phyloP scores from a whole-genome alignment of 2,888 invertebrate species.

The Acrobasis repandana region DNA sequence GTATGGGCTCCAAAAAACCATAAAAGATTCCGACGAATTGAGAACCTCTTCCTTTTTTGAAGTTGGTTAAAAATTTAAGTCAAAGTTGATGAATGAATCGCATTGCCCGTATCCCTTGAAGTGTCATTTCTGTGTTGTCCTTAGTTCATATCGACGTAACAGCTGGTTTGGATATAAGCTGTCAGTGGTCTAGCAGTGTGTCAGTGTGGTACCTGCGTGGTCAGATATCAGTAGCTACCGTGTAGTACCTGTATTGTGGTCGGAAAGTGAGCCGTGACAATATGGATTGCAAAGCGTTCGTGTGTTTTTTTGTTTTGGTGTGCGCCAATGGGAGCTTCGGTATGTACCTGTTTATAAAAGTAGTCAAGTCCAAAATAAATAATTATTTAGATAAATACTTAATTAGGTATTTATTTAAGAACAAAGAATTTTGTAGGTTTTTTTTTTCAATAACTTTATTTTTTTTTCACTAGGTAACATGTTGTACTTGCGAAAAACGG shows the following conservation, averaged over 20 bases:
- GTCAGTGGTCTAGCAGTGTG: background rate
- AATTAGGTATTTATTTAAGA: no score
- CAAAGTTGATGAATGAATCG: background rate
- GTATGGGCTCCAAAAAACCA: no score
- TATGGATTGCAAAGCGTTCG: conserved; percentile 32
- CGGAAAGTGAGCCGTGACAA: background rate
- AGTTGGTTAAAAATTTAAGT: no score
- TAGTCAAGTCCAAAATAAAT: no score
- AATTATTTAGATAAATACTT: no score
- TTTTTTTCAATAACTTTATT: no score
- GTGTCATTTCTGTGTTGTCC: background rate
- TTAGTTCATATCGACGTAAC: conserved; percentile 7
- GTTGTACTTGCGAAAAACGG: no score
- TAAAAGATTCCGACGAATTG: no score
- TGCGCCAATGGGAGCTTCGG: conserved; percentile 6
- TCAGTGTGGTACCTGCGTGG: conserved; percentile 25
- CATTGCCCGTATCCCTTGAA: background rate
- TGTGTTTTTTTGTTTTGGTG: conserved; percentile 33
- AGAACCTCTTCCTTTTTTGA: no score
- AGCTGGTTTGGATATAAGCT: conserved; percentile 7
- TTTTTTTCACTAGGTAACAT: no score
- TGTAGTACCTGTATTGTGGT: no score
- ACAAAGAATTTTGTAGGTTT: no score
- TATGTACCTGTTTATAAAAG: background rate
- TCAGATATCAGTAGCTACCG: conserved; percentile 24